Base-by-base conservation (phyloP, 2,113 vertebrate species). In the Megaptera novaeangliae region DNA sequence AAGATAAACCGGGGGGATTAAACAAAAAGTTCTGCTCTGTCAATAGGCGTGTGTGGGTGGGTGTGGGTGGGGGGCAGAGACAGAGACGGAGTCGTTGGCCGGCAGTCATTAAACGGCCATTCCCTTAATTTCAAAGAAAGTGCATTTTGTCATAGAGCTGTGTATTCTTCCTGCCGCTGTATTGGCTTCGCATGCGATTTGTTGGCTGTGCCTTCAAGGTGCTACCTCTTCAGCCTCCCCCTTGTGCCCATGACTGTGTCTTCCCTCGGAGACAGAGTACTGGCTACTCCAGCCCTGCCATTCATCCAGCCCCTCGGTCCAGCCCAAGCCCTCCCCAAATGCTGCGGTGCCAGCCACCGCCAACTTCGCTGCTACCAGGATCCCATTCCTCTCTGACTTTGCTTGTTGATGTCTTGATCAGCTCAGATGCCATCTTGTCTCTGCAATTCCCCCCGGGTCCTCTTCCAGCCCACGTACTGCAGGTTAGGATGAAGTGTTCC, bases 11-110 rank as follows among this genome's bases (percentile, higher is more conserved):
- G 46, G 23, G 93, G 86, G 80, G 86, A 97, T 91, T 97, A 96
- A 86, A 88, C 91, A 91, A 61, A 96, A 97, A 97, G 95, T 97
- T 97, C 87, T 96, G 80, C 88, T 94, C 80, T 81, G 94, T 97
- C 93, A 95, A 85, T 97, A 82, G 72, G 75, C 10, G 0, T 29
- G 61, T 49, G 85, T 52, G 74, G 87, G 68, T 77, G n/a, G 91
- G 64, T 75, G 66, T 92, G 83, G 93, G 95, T 6, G 92, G 36
- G 31, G 49, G n/a, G 17, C 49, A 61, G 25, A 29, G 27, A 68
- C 2, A 59, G 10, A 63, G n/a, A 15, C 21, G 25, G 46, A 39
- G 36, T 61, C 20, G 2, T 29, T 49, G 95, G 55, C 41, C 21
- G 80, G 59, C 18, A 17, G 55, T 72, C 87, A 83, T 55, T n/a